These are phyloP conservation scores for Brachionus koreanus DNA, from an alignment of 1,140 invertebrate genomes.

Conservation along the genomic window DNA sequence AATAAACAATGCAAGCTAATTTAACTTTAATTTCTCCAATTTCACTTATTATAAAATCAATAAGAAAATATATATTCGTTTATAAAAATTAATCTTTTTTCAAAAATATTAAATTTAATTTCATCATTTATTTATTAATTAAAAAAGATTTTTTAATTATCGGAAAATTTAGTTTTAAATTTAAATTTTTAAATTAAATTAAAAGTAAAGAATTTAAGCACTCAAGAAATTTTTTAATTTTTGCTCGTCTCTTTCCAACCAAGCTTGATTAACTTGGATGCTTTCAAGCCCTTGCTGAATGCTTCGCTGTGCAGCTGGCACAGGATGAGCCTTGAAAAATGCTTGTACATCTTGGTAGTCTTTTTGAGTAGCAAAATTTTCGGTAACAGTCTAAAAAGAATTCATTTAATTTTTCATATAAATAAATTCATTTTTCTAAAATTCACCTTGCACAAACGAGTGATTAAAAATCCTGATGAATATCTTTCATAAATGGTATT, in stretches of 20 bases:
- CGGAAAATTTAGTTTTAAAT: not conserved
- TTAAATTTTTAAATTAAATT: not conserved
- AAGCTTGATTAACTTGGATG: constrained; percentile 77
- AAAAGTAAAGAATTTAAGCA: not conserved
- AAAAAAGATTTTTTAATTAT: not conserved
- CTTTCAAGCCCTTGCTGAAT: constrained; percentile 78
- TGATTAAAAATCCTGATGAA: constrained; percentile 71
- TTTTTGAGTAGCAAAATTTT: constrained; percentile 79
- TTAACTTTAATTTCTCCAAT: not conserved
- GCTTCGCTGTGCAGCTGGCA: constrained; percentile 75
- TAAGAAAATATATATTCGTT: not conserved
- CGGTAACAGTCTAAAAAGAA: constrained; percentile 68
- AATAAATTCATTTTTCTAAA: not conserved
- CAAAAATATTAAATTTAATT: not conserved
- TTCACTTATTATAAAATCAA: not conserved
- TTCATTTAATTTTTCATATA: not conserved
- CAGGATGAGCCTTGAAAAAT: constrained; percentile 74
- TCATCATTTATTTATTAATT: not conserved
- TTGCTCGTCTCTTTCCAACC: constrained; percentile 70
- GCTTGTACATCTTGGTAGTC: constrained; percentile 26
- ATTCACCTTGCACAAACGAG: constrained; percentile 69
- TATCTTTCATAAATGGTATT: constrained; percentile 70
- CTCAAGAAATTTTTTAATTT: not conserved
- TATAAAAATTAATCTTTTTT: not conserved
- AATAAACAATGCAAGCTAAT: not conserved